A percentile compares a stretch with the other conserved stretches of the same genome.
These are phyloP conservation scores for Oryzias javanicus DNA, from an alignment of 2,113 vertebrate species.

Conservation along the genomic window DNA sequence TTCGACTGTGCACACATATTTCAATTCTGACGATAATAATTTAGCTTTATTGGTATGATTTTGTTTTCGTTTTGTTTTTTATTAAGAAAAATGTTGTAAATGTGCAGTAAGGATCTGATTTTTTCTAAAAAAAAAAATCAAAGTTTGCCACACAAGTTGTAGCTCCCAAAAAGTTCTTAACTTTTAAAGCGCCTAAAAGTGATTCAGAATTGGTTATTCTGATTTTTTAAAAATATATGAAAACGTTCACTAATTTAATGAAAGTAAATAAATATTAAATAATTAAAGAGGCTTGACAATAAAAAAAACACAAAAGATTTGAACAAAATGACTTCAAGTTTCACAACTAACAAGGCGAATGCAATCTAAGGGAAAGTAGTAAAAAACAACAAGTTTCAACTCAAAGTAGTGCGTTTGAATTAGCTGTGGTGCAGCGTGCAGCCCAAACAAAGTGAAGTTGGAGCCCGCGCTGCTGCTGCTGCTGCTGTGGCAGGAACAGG, in stretches of 20 bases:
- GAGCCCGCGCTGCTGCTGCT: slow-evolving; percentile 7
- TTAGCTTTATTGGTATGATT: too few species aligned
- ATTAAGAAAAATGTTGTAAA: too few species aligned
- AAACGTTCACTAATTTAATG: background rate
- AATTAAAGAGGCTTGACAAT: background rate
- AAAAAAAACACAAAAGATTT: background rate
- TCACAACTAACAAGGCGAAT: background rate
- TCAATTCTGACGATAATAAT: slow-evolving; percentile 18
- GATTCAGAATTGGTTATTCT: too few species aligned
- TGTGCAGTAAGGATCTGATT: too few species aligned
- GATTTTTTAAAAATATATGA: background rate
- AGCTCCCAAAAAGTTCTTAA: too few species aligned
- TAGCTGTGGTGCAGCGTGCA: slow-evolving; percentile 4
- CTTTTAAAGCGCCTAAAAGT: too few species aligned
- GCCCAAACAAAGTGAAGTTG: slow-evolving; percentile 63
- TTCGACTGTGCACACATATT: background rate
- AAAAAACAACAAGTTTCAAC: background rate
- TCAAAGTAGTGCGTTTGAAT: background rate
- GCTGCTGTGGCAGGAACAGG: slow-evolving; percentile 48
- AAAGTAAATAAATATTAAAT: background rate
- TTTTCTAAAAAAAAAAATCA: background rate
- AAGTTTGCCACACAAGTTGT: background rate
- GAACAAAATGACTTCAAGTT: background rate
- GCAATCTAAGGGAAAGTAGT: background rate
- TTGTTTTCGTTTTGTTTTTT: too few species aligned